Percentiles rank a stretch among this genome's conserved stretches.
Evolutionary conservation across 2,797 vertebrate genomes (phyloP).

Genomic region (Carapus acus): DNA sequence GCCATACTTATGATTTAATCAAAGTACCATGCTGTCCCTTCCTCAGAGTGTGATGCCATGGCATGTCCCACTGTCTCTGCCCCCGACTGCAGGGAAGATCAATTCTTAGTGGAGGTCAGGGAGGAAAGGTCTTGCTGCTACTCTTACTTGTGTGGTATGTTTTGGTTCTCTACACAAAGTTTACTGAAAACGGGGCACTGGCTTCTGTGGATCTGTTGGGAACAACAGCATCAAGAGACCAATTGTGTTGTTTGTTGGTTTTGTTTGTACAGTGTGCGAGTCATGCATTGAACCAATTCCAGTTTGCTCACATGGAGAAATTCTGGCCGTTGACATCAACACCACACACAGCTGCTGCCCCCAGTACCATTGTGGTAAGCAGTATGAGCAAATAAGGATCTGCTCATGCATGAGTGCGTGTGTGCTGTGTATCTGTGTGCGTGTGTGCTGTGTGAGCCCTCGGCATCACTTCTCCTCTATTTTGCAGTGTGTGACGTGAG

Average conservation of each 20-base stretch:
- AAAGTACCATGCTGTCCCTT: conserved; percentile 29
- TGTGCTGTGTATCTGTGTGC: conserved; percentile 2
- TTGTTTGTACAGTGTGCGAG: conserved; percentile 82
- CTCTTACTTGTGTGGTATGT: conserved; percentile 86
- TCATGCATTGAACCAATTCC: conserved; percentile 86
- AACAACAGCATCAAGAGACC: conserved; percentile 16
- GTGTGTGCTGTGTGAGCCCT: neutral
- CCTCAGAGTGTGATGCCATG: conserved; percentile 85
- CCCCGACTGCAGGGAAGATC: conserved; percentile 86
- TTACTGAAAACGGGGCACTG: neutral
- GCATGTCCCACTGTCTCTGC: conserved; percentile 76
- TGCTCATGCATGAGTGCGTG: neutral
- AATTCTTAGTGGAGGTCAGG: conserved; percentile 88
- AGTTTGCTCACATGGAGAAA: conserved; percentile 81
- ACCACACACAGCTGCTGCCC: conserved; percentile 88
- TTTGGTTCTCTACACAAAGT: neutral
- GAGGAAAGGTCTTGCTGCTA: conserved; percentile 87
- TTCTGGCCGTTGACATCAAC: conserved; percentile 86
- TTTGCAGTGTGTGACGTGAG: conserved; percentile 85
- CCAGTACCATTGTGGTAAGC: conserved; percentile 87
- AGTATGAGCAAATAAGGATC: neutral
- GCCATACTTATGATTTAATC: conserved; percentile 6
- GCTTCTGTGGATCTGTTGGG: neutral
- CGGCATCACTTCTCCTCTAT: conserved; percentile 17
- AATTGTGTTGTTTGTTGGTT: conserved; percentile 27